Percentiles rank a stretch among this genome's conserved stretches.
Conservation (phyloP, 1,140 invertebrate species). For the Lordiphosa stackelbergi region DNA sequence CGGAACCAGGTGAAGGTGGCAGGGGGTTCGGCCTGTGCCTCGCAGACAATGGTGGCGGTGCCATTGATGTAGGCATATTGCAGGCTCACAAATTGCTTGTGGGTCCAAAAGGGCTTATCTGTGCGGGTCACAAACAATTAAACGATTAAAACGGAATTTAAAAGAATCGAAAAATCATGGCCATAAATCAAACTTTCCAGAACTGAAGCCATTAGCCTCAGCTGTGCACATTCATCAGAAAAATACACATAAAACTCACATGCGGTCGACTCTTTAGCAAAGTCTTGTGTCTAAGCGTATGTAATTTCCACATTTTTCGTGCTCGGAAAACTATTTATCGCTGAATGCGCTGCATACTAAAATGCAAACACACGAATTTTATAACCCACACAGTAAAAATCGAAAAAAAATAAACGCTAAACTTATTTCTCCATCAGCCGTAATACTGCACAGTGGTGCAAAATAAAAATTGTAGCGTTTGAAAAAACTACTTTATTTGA, state of each 20-base stretch:
- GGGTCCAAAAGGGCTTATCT: conserved; percentile 78
- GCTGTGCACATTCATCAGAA: conserved; percentile 35
- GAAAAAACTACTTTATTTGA: no score
- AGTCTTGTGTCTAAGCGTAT: conserved; percentile 28
- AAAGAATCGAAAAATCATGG: conserved; percentile 35
- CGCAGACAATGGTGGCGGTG: conserved; percentile 79
- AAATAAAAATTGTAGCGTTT: no score
- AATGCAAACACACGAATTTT: conserved; percentile 31
- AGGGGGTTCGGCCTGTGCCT: conserved; percentile 79
- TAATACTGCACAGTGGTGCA: conserved; percentile 28
- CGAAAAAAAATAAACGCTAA: conserved; percentile 25
- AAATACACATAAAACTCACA: conserved; percentile 28
- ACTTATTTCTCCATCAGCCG: conserved; percentile 48
- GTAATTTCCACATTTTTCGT: conserved; percentile 55
- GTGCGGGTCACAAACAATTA: neutral
- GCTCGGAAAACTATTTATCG: conserved; percentile 68
- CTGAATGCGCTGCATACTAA: conserved; percentile 55
- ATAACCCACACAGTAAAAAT: conserved; percentile 4
- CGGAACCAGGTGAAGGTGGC: conserved; percentile 80
- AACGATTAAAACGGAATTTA: neutral
- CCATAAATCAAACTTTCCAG: conserved; percentile 53
- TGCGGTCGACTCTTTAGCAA: neutral
- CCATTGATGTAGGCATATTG: conserved; percentile 78
- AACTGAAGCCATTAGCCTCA: conserved; percentile 59
- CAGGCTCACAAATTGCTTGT: conserved; percentile 53